A percentile compares a stretch with the other conserved stretches of the same genome.
These are phyloP conservation scores for Apodemus agrarius DNA, from an alignment of 2,797 vertebrate species.

Conservation along the genomic window DNA sequence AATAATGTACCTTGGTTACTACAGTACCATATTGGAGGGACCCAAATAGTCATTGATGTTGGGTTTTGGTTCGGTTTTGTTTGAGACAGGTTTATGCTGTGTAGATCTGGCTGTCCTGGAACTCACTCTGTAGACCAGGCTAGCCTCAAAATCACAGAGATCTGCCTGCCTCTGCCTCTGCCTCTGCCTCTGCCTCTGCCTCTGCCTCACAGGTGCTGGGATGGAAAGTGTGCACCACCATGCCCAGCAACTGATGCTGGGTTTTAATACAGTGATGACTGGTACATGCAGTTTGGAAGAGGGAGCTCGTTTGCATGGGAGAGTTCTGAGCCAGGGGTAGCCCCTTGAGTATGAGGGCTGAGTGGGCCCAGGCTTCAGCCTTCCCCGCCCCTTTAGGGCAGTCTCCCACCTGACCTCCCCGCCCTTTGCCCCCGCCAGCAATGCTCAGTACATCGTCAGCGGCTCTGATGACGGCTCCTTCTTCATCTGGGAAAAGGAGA, in stretches of 20 bases:
- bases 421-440: conserved; percentile 87
- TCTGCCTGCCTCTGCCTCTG: neutral
- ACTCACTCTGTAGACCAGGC: neutral
- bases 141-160: neutral
- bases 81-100: neutral
- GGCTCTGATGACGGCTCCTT: conserved; percentile 99
- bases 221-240: too few species aligned
- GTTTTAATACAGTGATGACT: neutral
- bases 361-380: neutral
- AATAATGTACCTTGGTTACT: neutral
- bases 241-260: too few species aligned
- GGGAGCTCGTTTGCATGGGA: neutral
- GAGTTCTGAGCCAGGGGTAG: neutral
- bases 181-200: too few species aligned
- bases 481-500: conserved; percentile 99
- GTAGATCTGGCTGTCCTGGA: neutral
- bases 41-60: neutral
- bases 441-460: conserved; percentile 98
- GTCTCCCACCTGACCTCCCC: conserved; percentile 55
- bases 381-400: neutral
- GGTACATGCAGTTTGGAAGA: neutral
- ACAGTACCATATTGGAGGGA: neutral
- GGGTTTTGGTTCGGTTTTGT: neutral
- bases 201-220: too few species aligned
- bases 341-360: neutral